Conservation (phyloP, 1,140 invertebrate genomes). For the Monochamus saltuarius region DNA sequence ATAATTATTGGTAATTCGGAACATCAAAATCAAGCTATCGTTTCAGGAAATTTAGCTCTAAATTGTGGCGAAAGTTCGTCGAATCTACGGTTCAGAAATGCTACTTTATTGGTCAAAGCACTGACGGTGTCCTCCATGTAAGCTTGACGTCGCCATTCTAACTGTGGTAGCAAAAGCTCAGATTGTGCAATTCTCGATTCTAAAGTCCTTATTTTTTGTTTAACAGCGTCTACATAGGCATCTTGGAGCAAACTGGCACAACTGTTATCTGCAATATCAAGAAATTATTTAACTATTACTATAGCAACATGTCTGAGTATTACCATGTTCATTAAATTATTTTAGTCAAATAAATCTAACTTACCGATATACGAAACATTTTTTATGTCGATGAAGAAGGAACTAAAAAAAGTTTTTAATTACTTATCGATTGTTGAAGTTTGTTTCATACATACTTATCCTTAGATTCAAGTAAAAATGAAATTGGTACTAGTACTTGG, state of each 20-base stretch:
- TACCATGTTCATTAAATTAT: constrained; percentile 4
- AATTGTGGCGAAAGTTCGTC: constrained; percentile 48
- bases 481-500: constrained; percentile 42
- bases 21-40: constrained; percentile 7
- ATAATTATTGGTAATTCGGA: too few species aligned
- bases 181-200: constrained; percentile 46
- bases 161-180: constrained; percentile 45
- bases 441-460: too few species aligned
- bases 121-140: constrained; percentile 47
- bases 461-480: constrained; percentile 36
- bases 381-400: constrained; percentile 38
- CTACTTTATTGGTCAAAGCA: constrained; percentile 41
- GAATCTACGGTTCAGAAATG: constrained; percentile 47
- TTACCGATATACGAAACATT: constrained; percentile 37
- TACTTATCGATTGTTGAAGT: constrained; percentile 12
- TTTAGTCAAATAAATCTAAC: neutral
- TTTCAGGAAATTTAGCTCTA: constrained; percentile 26
- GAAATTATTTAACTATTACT: constrained; percentile 18
- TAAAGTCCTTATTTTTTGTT: constrained; percentile 44
- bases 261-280: constrained; percentile 32
- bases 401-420: constrained; percentile 35
- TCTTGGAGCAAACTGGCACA: constrained; percentile 45
- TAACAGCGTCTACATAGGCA: constrained; percentile 49
- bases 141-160: constrained; percentile 46
- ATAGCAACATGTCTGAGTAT: too few species aligned